Percentiles rank a stretch among this genome's conserved stretches.
Evolutionary conservation across 1,140 invertebrate genomes (phyloP).

Genomic region (Eupristina koningsbergeri): DNA sequence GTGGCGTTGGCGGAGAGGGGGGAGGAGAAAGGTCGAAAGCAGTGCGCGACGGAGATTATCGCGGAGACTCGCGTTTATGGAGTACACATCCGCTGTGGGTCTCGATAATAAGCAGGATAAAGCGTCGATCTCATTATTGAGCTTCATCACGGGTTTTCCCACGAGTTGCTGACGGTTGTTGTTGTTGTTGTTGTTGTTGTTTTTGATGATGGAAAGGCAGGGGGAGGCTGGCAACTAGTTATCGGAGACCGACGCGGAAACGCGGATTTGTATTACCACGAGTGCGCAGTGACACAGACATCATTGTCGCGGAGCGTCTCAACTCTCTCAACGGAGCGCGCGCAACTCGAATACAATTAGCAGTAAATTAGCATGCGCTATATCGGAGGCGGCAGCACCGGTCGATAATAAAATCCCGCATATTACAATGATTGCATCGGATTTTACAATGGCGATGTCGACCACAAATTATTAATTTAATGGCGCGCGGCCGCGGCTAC

Average conservation of each 20-base stretch:
- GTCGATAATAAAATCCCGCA: conserved; percentile 72
- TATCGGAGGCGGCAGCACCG: conserved; percentile 52
- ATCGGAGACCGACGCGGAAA: conserved; percentile 45
- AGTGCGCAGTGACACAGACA: conserved; percentile 63
- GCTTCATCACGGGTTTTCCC: neutral
- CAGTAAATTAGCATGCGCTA: conserved; percentile 73
- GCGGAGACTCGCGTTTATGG: too few species aligned
- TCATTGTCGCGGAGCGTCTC: conserved; percentile 68
- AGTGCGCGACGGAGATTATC: neutral
- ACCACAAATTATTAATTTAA: conserved; percentile 75
- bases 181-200: too few species aligned
- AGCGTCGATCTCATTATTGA: too few species aligned
- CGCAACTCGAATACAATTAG: conserved; percentile 70
- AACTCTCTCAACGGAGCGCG: too few species aligned
- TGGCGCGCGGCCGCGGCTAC: conserved; percentile 58
- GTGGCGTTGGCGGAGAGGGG: neutral
- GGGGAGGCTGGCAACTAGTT: neutral
- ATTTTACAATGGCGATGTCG: conserved; percentile 72
- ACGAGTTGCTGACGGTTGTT: too few species aligned
- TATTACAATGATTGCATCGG: conserved; percentile 73
- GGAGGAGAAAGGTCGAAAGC: neutral
- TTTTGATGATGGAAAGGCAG: neutral
- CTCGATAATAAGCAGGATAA: too few species aligned
- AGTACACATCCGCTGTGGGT: too few species aligned
- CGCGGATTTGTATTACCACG: conserved; percentile 53